Evolutionary conservation across 2,797 vertebrate genomes (phyloP).

Genomic region (Semaprochilodus insignis): DNA sequence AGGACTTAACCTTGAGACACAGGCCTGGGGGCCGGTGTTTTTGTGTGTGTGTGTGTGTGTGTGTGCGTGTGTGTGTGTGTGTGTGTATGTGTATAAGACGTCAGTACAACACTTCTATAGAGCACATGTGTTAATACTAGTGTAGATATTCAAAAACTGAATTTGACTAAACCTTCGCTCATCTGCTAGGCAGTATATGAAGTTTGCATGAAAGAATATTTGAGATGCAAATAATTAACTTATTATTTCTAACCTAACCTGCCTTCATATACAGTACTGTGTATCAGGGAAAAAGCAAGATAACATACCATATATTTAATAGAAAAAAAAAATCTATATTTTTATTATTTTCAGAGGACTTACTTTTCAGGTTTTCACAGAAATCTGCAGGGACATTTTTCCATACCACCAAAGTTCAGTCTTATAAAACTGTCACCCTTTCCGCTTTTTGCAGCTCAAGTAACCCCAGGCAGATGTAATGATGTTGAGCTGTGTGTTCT

Average conservation of each 20-base stretch:
- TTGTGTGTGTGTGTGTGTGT: neutral
- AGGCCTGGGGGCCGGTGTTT: neutral
- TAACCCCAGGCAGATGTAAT: too few relatives aligned
- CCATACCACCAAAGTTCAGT: too few relatives aligned
- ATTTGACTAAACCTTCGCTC: neutral
- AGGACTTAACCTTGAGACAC: neutral
- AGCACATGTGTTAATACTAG: neutral
- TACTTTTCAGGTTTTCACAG: too few relatives aligned
- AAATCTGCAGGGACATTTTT: too few relatives aligned
- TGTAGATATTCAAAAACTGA: neutral
- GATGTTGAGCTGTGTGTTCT: too few relatives aligned
- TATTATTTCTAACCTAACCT: neutral
- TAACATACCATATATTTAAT: too few relatives aligned
- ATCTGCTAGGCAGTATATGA: neutral
- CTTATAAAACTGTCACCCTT: too few relatives aligned
- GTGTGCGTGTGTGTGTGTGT: neutral
- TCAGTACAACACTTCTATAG: neutral
- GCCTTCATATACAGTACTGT: neutral
- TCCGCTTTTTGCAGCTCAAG: too few relatives aligned
- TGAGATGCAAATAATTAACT: constrained; percentile 1
- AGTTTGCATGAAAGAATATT: neutral
- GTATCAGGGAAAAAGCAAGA: too few relatives aligned
- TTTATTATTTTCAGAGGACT: too few relatives aligned
- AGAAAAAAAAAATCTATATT: too few relatives aligned
- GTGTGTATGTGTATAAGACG: neutral